Base-by-base conservation (phyloP, 2,797 vertebrate genomes). In the Morelia viridis region DNA sequence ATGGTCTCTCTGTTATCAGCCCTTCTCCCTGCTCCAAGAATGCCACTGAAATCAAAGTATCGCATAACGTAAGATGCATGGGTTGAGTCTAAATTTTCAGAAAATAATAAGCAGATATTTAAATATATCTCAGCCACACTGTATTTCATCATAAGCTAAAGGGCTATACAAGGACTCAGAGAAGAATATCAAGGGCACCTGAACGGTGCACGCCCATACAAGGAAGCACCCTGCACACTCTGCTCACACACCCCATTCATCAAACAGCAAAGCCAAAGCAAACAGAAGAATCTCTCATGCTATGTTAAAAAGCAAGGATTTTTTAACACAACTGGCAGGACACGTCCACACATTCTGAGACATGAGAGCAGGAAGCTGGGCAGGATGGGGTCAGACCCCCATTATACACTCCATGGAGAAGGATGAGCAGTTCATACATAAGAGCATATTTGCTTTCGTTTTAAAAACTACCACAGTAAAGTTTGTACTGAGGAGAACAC, bases 201-300 rank as follows among this genome's bases (percentile, higher is more conserved):
- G 17, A n/a, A 64, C 28, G 80, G 76, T 22, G 0, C 0, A 7
- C 0, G 1, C 0, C 0, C 87, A 60, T 0, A 5, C 19, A 83
- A 9, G 61, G 0, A n/a, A 0, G 2, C 0, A 1, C 3, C 0
- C 12, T 94, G 62, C 0, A 80, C 88, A 90, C 13, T 0, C 90
- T 11, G 1, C 90, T 46, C 19, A 17, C 2, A 0, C 89, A 93
- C 90, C 56, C 92, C 90, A 57, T 91, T 87, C 71, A 92, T 94
- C 92, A 90, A 8, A 89, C 88, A 3, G 5, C 41, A 64, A 91
- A 80, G 94, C 95, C 95, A 95, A 94, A 80, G 50, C 46, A 85
- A 92, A 93, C 87, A 1, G 31, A 53, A 15, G 87, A 92, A 22
- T 31, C 57, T 9, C 64, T 90, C 83, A 76, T 71, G 1, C 94